Evolutionary conservation across 2,888 invertebrate genomes (phyloP), one percentile per base, ranked within the genome.

Genomic region (Serrognathus titanus): DNA sequence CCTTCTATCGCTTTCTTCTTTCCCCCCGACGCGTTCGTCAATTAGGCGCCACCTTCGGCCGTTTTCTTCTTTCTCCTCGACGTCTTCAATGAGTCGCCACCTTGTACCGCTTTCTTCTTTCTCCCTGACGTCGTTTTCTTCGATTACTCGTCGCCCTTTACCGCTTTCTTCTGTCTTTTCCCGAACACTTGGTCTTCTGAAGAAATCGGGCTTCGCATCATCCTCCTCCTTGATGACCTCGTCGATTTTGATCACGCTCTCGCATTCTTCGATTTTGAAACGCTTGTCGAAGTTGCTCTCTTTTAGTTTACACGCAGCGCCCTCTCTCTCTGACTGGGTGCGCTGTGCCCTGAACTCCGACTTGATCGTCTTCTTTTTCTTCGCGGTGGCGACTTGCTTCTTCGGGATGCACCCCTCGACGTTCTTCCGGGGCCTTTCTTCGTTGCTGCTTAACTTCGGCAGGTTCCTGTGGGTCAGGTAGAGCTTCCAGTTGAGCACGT

Each of bases 391-490:
- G 16, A 11, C 16, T 3, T n/a, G 43, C 38, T 11, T 20, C 45
- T 35, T 10, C 24, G 13, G 36, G 24, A 6, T 31, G n/a, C 12
- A 7, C 9, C 11, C 7, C 12, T 13, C 37, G 6, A 3, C 36
- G 5, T 13, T 5, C 16, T 37, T 35, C 37, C 48, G 47, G 16
- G 37, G 48, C 37, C 53, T 6, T 47, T 45, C 20, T 7, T 16
- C 10, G 2, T 24, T 40, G 31, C 43, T 47, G 47, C 40, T 50
- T 10, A 48, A 37, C 13, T 55, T 46, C 24, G 46, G 20, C 24
- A 49, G 37, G 20, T 55, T 48, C 6, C 55, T 40, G 45, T 55
- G 55, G 8, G 49, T 50, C 50, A 55, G 37, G 39, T 55, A 55
- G 37, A 55, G 31, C 9, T 55, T 55, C 49, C 48, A 55, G 39